Evolutionary conservation across 2,113 vertebrate species (phyloP).

Genomic region (Bothrops jararaca): DNA sequence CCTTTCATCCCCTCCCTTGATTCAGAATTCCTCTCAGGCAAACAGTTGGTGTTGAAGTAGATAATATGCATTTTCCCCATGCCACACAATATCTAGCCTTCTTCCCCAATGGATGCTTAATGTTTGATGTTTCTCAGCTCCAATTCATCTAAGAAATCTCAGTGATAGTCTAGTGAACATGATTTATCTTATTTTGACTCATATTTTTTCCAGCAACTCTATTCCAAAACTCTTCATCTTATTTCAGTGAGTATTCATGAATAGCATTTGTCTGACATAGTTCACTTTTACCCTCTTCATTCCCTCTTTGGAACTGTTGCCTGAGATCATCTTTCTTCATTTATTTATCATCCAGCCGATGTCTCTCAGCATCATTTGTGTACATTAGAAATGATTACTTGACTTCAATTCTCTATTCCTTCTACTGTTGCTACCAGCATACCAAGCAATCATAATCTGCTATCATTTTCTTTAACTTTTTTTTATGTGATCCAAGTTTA

Average conservation of each 20-base stretch:
- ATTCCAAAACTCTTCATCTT: constrained; percentile 47
- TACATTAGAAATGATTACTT: constrained; percentile 27
- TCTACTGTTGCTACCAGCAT: constrained; percentile 14
- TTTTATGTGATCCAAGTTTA: background rate
- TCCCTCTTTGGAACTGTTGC: background rate
- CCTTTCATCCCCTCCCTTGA: background rate
- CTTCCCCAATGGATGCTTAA: constrained; percentile 29
- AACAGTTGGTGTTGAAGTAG: background rate
- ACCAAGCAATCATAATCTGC: constrained; percentile 31
- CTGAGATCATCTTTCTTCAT: constrained; percentile 56
- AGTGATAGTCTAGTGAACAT: constrained; percentile 35
- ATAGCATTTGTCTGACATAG: constrained; percentile 42
- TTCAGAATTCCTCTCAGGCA: background rate
- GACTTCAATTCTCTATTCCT: constrained; percentile 22
- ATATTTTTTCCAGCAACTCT: constrained; percentile 47
- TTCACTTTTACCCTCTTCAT: constrained; percentile 38
- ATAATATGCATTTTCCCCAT: background rate
- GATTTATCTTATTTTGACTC: constrained; percentile 65
- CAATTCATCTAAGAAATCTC: constrained; percentile 35
- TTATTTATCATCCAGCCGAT: constrained; percentile 18
- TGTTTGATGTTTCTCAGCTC: constrained; percentile 52
- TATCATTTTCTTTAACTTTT: constrained; percentile 19
- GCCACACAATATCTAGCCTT: constrained; percentile 37
- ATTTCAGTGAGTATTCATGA: constrained; percentile 35
- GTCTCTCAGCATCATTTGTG: background rate